Conservation (phyloP, 2,797 vertebrate genomes). For the Danio kyathit region DNA sequence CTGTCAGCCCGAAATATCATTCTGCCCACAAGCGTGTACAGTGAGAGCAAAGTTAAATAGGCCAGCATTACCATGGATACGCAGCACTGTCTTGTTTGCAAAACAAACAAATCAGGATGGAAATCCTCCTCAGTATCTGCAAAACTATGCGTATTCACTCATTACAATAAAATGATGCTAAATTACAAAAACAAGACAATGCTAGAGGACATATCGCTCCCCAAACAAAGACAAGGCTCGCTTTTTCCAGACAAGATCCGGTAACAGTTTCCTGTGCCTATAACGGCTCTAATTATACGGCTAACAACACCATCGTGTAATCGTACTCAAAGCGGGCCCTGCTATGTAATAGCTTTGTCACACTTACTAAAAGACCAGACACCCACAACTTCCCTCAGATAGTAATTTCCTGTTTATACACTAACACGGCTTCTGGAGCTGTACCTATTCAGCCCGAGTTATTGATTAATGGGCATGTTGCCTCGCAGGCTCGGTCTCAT, state of each 20-base stretch:
- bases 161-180: constrained; percentile 32
- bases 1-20: constrained; percentile 63
- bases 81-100: constrained; percentile 22
- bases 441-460: constrained; percentile 34
- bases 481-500: constrained; percentile 47
- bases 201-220: not conserved
- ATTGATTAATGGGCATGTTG: constrained; percentile 58
- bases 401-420: constrained; percentile 58
- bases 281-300: constrained; percentile 51
- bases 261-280: constrained; percentile 48
- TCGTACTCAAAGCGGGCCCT: constrained; percentile 49
- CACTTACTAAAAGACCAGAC: constrained; percentile 56
- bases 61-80: constrained; percentile 52
- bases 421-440: constrained; percentile 45
- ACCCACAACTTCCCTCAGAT: constrained; percentile 42
- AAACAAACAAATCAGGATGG: constrained; percentile 54
- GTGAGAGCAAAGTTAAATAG: constrained; percentile 53
- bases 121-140: constrained; percentile 41
- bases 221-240: constrained; percentile 44
- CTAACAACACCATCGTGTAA: constrained; percentile 52
- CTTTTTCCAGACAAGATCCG: constrained; percentile 35
- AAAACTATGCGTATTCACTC: constrained; percentile 27
- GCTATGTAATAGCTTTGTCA: constrained; percentile 57
- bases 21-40: constrained; percentile 53
- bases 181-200: constrained; percentile 48